Evolutionary conservation across 2,797 vertebrate species (phyloP).

Genomic region (Parambassis ranga): DNA sequence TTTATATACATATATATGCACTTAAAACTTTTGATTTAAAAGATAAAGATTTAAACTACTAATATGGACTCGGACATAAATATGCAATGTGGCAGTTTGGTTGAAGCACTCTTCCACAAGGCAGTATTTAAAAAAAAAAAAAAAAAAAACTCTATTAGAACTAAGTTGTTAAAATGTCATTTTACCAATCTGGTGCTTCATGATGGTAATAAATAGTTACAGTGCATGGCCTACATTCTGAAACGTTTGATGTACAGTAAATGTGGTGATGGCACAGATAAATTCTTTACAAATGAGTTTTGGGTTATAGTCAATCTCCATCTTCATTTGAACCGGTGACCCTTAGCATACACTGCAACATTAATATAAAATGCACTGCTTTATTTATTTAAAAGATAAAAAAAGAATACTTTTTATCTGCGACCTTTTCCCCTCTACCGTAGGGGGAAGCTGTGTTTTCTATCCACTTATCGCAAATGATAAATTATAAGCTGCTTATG

Average conservation of each 20-base stretch:
- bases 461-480: conserved; percentile 63
- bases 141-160: not conserved
- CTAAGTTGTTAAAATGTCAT: not conserved
- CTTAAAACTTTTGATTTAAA: too few relatives aligned
- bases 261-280: conserved; percentile 30
- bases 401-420: conserved; percentile 35
- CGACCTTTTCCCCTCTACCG: conserved; percentile 45
- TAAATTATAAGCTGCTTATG: conserved; percentile 71
- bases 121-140: too few relatives aligned
- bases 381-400: conserved; percentile 1
- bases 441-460: conserved; percentile 44
- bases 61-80: too few relatives aligned
- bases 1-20: too few relatives aligned
- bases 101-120: not conserved
- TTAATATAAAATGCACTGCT: conserved; percentile 15
- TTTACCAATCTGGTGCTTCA: not conserved
- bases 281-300: conserved; percentile 45
- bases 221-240: conserved; percentile 9
- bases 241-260: conserved; percentile 34
- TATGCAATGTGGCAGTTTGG: too few relatives aligned
- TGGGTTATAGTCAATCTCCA: conserved; percentile 23
- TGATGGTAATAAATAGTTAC: not conserved
- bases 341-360: not conserved
- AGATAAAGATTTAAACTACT: too few relatives aligned
- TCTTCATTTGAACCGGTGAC: conserved; percentile 38